These are phyloP conservation scores for Erythrocebus patas DNA, from an alignment of 2,113 vertebrate genomes.

Conservation along the genomic window DNA sequence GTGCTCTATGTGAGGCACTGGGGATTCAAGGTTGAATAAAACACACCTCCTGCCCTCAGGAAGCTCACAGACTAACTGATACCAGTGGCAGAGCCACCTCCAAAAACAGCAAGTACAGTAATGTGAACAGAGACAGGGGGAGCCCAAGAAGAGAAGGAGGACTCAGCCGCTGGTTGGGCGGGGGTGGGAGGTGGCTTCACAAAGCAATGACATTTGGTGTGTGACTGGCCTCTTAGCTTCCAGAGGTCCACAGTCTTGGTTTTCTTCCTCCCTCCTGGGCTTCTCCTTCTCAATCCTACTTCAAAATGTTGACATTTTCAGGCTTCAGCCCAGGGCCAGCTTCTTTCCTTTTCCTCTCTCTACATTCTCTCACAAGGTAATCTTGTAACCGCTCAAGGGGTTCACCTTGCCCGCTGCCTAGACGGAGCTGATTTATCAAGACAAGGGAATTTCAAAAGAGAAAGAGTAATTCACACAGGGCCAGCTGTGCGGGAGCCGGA, in stretches of 20 bases:
- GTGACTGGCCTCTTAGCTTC: neutral
- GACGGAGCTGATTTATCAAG: no score
- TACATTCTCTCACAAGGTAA: neutral
- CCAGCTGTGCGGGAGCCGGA: no score
- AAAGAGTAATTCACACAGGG: no score
- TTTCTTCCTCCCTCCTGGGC: neutral
- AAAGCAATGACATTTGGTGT: neutral
- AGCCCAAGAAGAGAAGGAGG: neutral
- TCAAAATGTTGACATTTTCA: neutral
- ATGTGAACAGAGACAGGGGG: neutral
- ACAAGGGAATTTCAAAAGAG: no score
- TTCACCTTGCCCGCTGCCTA: no score
- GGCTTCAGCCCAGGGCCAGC: neutral
- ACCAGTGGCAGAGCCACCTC: neutral
- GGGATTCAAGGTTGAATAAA: neutral
- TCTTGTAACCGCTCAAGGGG: no score
- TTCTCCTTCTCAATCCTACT: neutral
- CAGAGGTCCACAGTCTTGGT: neutral
- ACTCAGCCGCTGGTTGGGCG: accelerated
- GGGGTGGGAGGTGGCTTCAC: neutral
- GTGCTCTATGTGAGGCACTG: neutral
- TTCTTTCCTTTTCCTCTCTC: neutral
- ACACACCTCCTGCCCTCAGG: neutral
- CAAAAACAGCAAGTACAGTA: neutral
- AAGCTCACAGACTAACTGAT: neutral